phyloP scores from a whole-genome alignment of 2,888 invertebrate genomes.

The Maniola hyperantus region DNA sequence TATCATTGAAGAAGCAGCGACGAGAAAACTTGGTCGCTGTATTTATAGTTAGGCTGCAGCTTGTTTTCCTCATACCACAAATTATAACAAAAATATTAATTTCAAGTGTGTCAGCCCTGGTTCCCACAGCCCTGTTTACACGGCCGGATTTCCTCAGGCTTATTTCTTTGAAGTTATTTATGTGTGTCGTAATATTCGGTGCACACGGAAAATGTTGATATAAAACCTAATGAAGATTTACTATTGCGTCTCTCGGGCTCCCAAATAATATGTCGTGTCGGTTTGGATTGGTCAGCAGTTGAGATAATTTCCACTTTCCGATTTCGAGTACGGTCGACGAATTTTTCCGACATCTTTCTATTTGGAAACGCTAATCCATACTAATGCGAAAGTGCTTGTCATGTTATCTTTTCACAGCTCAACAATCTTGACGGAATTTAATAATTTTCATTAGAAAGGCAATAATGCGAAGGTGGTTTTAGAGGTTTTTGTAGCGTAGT shows the following conservation, averaged over 20 bases:
- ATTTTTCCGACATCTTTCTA: no score
- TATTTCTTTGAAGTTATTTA: conserved; percentile 50
- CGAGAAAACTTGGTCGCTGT: no score
- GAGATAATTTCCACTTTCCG: neutral
- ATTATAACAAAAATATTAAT: neutral
- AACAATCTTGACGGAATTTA: no score
- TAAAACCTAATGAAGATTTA: conserved; percentile 46
- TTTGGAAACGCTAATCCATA: no score
- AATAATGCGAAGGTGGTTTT: no score
- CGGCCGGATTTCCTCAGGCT: conserved; percentile 44
- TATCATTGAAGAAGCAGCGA: no score
- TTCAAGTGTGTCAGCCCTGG: conserved; percentile 10
- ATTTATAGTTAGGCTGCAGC: no score
- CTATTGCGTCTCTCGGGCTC: conserved; percentile 32
- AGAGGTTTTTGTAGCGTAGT: no score
- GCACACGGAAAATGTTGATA: conserved; percentile 43
- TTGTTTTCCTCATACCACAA: neutral
- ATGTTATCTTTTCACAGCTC: no score
- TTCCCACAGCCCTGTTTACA: conserved; percentile 35
- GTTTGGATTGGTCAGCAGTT: conserved; percentile 2
- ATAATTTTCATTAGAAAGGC: no score
- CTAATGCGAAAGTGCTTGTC: no score
- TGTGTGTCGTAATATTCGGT: conserved; percentile 45
- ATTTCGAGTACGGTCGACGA: neutral
- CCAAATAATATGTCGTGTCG: conserved; percentile 27